Evolutionary conservation across 2,113 vertebrate genomes (phyloP).

Genomic region (Daboia siamensis): DNA sequence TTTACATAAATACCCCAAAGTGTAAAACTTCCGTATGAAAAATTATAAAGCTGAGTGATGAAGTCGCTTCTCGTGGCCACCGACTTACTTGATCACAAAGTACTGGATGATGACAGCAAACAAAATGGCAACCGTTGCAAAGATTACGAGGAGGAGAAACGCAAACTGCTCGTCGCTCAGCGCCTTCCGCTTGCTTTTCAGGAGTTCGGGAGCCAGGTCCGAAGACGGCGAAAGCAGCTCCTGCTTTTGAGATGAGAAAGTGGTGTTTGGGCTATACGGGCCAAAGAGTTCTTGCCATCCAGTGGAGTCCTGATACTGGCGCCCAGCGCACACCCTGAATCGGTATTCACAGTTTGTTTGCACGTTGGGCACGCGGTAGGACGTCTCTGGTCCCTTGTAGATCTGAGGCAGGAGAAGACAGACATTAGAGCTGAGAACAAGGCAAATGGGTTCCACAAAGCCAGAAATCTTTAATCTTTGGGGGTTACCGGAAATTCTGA

Average conservation of each 20-base stretch:
- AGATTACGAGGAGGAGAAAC: slow-evolving; percentile 67
- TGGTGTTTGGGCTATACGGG: slow-evolving; percentile 68
- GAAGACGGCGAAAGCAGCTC: slow-evolving; percentile 22
- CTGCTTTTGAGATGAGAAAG: slow-evolving; percentile 65
- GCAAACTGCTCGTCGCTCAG: slow-evolving; percentile 70
- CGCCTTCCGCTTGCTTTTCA: slow-evolving; percentile 48
- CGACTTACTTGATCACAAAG: slow-evolving; percentile 73
- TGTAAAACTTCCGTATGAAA: slow-evolving; percentile 44
- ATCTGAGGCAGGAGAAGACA: slow-evolving; percentile 55
- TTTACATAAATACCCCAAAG: slow-evolving; percentile 61
- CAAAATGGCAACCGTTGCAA: slow-evolving; percentile 69
- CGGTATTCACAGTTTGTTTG: slow-evolving; percentile 69
- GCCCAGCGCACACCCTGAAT: slow-evolving; percentile 69
- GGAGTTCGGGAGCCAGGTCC: not conserved
- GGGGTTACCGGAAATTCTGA: not conserved
- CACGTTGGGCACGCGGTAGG: slow-evolving; percentile 66
- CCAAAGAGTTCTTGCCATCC: slow-evolving; percentile 70
- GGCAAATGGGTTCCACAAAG: not conserved
- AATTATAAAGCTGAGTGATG: slow-evolving; percentile 39
- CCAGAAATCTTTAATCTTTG: not conserved
- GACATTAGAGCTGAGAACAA: fast-evolving
- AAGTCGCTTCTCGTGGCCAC: not conserved
- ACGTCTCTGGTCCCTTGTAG: slow-evolving; percentile 74
- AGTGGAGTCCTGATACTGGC: slow-evolving; percentile 64
- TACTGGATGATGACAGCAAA: slow-evolving; percentile 76